phyloP scores from a whole-genome alignment of 37 sponge, comb jelly and placozoan species.

The Theonella swinhoei region DNA sequence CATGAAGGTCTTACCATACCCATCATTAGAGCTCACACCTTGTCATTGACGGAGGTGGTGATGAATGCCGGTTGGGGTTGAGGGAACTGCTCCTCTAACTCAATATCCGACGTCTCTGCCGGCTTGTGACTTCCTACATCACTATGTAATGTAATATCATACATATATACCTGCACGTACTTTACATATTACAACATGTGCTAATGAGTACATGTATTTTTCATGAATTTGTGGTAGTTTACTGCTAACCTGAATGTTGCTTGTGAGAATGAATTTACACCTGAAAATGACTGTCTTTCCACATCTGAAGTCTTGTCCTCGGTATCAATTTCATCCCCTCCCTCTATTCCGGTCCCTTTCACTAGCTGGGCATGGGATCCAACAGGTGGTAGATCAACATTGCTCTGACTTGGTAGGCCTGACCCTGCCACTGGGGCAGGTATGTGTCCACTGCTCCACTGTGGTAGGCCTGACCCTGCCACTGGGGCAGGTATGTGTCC shows the following conservation, averaged over 20 bases:
- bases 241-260: not conserved
- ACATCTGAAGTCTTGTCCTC: not conserved
- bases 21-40: not conserved
- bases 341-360: too few species aligned
- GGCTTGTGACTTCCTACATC: not conserved
- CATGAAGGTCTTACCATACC: not conserved
- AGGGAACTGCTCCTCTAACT: not conserved
- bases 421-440: too few species aligned
- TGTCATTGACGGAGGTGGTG: constrained; percentile 18
- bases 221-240: not conserved
- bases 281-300: not conserved
- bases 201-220: not conserved
- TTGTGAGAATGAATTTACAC: not conserved
- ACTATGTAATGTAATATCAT: too few species aligned
- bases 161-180: too few species aligned
- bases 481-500: too few species aligned
- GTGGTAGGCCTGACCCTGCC: too few species aligned
- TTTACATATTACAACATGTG: not conserved
- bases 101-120: not conserved
- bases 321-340: not conserved
- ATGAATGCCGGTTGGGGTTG: constrained; percentile 44
- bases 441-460: too few species aligned
- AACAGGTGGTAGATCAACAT: too few species aligned
- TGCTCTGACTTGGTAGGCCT: too few species aligned
- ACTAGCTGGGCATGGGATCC: too few species aligned